These are phyloP conservation scores for Heterodera filipjevi DNA, from an alignment of 2,888 invertebrate genomes.

Conservation along the genomic window DNA sequence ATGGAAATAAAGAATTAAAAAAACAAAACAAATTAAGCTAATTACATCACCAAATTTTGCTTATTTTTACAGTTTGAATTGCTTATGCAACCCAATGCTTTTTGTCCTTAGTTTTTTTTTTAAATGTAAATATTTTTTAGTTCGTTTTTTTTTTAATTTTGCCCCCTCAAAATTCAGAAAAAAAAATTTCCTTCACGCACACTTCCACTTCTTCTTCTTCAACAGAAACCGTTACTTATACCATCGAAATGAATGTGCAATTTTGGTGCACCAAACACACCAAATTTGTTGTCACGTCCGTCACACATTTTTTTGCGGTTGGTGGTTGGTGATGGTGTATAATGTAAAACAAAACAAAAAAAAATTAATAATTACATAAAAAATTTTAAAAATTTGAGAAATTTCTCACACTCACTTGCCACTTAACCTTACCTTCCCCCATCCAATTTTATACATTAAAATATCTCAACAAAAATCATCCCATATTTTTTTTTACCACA, in stretches of 20 bases:
- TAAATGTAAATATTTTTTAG: neutral
- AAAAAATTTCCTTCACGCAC: slow-evolving; percentile 15
- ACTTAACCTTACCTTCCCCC: neutral
- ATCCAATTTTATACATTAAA: neutral
- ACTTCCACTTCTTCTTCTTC: neutral
- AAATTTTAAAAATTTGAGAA: neutral
- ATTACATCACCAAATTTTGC: slow-evolving; percentile 16
- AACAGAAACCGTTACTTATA: too few species aligned
- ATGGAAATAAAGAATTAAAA: neutral
- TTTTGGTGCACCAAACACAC: neutral
- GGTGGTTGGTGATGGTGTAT: slow-evolving; percentile 2
- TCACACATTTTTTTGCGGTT: neutral
- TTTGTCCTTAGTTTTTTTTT: neutral
- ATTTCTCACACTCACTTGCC: neutral
- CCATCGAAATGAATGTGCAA: neutral
- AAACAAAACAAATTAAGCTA: too few species aligned
- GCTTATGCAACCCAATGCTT: neutral
- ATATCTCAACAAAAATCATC: neutral
- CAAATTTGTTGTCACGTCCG: neutral
- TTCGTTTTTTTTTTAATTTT: neutral
- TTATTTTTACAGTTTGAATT: neutral
- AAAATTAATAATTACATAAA: neutral
- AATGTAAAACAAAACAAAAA: neutral
- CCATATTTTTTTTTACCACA: neutral
- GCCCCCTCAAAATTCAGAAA: neutral